Evolutionary conservation across 2,113 vertebrate species (phyloP).

Genomic region (Clarias gariepinus): DNA sequence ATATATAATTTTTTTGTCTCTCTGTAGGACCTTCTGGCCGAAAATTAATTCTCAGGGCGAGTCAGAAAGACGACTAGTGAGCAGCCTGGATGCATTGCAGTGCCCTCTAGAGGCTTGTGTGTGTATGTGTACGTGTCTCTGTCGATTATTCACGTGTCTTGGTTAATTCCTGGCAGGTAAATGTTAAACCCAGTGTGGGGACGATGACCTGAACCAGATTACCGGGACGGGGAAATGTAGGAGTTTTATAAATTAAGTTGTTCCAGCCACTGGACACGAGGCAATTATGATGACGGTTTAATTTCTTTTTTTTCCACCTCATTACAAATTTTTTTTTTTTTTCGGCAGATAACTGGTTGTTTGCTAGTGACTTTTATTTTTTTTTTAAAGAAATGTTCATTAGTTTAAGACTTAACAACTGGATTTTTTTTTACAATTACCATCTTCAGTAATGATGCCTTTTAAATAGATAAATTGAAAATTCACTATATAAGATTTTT

Average conservation of each 20-base stretch:
- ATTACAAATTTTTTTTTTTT: background rate
- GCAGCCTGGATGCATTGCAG: conserved; percentile 23
- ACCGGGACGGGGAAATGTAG: background rate
- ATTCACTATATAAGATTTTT: background rate
- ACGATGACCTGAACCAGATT: conserved; percentile 3
- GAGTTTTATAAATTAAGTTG: background rate
- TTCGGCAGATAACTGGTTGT: background rate
- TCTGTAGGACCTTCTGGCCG: conserved; percentile 47
- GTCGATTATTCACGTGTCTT: background rate
- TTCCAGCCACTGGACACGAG: conserved; percentile 17
- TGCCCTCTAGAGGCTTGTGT: background rate
- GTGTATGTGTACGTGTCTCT: background rate
- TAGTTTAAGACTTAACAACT: background rate
- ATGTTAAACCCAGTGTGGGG: background rate
- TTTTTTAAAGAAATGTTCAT: background rate
- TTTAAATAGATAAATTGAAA: background rate
- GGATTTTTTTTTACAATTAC: background rate
- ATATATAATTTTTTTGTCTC: background rate
- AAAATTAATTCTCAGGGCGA: background rate
- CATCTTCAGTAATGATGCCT: background rate
- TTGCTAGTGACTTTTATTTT: background rate
- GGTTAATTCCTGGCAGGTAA: conserved; percentile 11
- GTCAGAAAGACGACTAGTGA: conserved; percentile 8
- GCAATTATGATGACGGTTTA: background rate
- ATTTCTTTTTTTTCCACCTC: background rate